Conservation (phyloP, 2,888 invertebrate species). For the Himalopsyche kuldschensis region DNA sequence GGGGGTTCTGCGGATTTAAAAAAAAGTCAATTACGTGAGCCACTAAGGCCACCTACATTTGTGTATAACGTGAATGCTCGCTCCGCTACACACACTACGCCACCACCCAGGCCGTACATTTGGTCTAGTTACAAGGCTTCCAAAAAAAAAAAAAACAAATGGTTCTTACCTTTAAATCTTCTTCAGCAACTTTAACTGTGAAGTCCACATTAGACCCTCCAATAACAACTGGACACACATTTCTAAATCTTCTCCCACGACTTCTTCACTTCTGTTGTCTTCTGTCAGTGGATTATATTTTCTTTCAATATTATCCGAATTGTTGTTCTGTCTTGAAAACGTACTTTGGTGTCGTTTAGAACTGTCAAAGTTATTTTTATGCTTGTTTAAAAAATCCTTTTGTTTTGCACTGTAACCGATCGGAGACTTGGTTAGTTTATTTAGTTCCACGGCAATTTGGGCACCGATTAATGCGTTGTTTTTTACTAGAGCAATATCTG, state of each 20-base stretch:
- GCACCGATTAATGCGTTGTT: slow-evolving; percentile 89
- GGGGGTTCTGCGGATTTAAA: too few species aligned
- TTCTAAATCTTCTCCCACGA: not conserved
- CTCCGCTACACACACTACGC: too few species aligned
- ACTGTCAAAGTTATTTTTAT: not conserved
- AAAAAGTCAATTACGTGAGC: too few species aligned
- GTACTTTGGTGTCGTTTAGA: not conserved
- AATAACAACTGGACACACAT: slow-evolving; percentile 64
- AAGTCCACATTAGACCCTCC: slow-evolving; percentile 81
- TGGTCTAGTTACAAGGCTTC: not conserved
- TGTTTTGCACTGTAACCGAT: not conserved
- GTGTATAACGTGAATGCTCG: too few species aligned
- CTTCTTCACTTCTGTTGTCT: not conserved
- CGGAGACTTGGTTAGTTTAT: slow-evolving; percentile 49
- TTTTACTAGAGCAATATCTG: slow-evolving; percentile 88
- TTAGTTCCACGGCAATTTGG: slow-evolving; percentile 71
- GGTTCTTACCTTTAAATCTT: slow-evolving; percentile 67
- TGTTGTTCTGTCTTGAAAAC: not conserved
- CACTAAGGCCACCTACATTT: too few species aligned
- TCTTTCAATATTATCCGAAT: not conserved
- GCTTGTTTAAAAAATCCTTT: not conserved
- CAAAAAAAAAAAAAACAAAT: not conserved
- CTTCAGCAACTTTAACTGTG: slow-evolving; percentile 65
- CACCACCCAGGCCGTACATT: too few species aligned
- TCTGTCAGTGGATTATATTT: not conserved